Evolutionary conservation across 2,888 invertebrate genomes (phyloP).

Genomic region (Cosmia pyralina): DNA sequence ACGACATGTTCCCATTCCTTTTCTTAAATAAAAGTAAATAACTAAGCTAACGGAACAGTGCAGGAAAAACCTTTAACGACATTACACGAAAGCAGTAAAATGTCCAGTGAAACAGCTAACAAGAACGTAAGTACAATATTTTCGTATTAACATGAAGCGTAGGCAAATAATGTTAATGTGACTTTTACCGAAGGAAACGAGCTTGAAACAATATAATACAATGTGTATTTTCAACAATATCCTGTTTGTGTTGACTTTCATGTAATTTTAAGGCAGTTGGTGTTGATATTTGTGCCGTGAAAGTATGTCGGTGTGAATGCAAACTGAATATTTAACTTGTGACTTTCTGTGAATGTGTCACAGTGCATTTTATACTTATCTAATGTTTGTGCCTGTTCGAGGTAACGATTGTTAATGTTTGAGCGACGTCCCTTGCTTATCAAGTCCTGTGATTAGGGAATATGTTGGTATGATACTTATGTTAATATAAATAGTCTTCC

Average conservation of each 20-base stretch:
- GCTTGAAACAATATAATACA: conserved; percentile 14
- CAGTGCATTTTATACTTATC: conserved; percentile 45
- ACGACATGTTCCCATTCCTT: conserved; percentile 5
- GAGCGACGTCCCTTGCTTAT: conserved; percentile 36
- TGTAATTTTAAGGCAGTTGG: conserved; percentile 1
- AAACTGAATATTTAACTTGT: conserved; percentile 74
- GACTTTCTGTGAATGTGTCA: conserved; percentile 62
- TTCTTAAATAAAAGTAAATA: background rate
- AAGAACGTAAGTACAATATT: conserved; percentile 88
- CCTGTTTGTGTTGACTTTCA: conserved; percentile 33
- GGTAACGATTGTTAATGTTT: conserved; percentile 47
- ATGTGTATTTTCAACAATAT: conserved; percentile 30
- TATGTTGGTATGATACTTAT: conserved; percentile 62
- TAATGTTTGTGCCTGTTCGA: conserved; percentile 36
- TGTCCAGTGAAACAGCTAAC: conserved; percentile 91
- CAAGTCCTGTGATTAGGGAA: conserved; percentile 46
- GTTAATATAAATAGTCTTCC: conserved; percentile 14
- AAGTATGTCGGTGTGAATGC: conserved; percentile 80
- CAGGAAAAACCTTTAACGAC: background rate
- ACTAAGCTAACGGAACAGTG: background rate
- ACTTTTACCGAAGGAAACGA: conserved; percentile 3
- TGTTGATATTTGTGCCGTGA: conserved; percentile 68
- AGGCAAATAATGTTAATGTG: conserved; percentile 3
- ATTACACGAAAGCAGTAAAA: conserved; percentile 68
- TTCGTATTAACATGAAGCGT: background rate